These are phyloP conservation scores for Clangula hyemalis DNA, from an alignment of 2,797 vertebrate species.

Conservation along the genomic window DNA sequence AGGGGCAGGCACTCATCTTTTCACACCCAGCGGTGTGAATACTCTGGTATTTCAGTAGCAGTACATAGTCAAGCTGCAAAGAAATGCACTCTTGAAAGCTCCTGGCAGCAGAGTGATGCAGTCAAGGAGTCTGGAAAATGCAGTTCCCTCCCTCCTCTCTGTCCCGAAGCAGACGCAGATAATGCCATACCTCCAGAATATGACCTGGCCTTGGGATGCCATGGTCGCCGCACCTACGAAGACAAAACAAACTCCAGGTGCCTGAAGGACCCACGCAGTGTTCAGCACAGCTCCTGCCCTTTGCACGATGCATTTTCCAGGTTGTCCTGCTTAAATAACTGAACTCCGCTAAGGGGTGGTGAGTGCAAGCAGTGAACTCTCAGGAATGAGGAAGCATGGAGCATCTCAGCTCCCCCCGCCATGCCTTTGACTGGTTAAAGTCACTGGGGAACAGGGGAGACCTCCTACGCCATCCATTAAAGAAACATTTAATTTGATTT, in stretches of 20 bases:
- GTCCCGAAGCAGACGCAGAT: background rate
- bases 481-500: background rate
- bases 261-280: background rate
- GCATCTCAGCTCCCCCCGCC: background rate
- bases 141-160: background rate
- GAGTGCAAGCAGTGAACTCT: background rate
- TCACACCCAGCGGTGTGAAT: background rate
- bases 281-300: background rate
- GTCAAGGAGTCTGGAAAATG: background rate
- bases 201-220: conserved; percentile 68
- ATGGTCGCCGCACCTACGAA: background rate
- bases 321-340: conserved; percentile 70
- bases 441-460: background rate
- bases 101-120: background rate
- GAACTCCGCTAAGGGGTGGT: conserved; percentile 11
- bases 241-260: background rate
- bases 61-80: background rate
- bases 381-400: conserved; percentile 74
- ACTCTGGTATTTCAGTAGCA: background rate
- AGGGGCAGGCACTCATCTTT: background rate
- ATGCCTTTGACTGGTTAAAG: background rate
- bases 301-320: background rate
- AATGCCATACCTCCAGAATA: conserved; percentile 74
- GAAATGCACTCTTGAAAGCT: background rate
- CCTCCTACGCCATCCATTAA: background rate